Base-by-base conservation (phyloP, 2,888 invertebrate genomes). In the Polymixis lichenea region DNA sequence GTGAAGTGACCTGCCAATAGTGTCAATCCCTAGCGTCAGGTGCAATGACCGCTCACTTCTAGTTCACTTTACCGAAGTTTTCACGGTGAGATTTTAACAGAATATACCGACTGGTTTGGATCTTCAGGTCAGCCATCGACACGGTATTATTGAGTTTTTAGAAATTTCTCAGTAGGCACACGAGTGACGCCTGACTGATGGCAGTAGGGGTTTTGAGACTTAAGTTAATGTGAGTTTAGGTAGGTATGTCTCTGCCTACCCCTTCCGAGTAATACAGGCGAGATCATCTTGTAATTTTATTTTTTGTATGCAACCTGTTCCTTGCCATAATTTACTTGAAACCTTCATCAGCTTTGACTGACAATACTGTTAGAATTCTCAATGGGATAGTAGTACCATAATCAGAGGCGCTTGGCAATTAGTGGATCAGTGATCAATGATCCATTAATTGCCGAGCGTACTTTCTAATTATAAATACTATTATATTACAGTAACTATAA, bases 351-450 rank as follows among this genome's bases (percentile, higher is more conserved):
- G 43, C 51, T 64, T 67, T 66, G 80, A 73, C 5, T 62, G 32
- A 60, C 56, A 67, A 66, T 62, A 56, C 62, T 55, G 58, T 72
- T 60, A 32, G 25, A 56, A 79, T 15, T 62, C 73, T 79, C 73
- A 53, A 13, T 64, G n/a, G 79, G 22, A 73, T 67, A 56, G 43
- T 56, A 53, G 43, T 56, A 53, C 53, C 15, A 80, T 65, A 80
- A 65, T 68, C 65, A 80, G 55, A 56, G 0, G 22, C 49, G 22
- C 28, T 67, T 19, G 62, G 49, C 65, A 80, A 80, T 75, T 80
- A 80, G 38, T 55, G 25, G 75, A 51, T 68, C 75, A 43, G 51
- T 69, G 73, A 78, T 72, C 66, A 55, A 49, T 78, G 68, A 28
- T 60, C 65, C 53, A 60, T 56, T 69, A 69, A 69, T 61, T 69